Base-by-base conservation (phyloP, 2,888 invertebrate species). In the Octodonta nipae region DNA sequence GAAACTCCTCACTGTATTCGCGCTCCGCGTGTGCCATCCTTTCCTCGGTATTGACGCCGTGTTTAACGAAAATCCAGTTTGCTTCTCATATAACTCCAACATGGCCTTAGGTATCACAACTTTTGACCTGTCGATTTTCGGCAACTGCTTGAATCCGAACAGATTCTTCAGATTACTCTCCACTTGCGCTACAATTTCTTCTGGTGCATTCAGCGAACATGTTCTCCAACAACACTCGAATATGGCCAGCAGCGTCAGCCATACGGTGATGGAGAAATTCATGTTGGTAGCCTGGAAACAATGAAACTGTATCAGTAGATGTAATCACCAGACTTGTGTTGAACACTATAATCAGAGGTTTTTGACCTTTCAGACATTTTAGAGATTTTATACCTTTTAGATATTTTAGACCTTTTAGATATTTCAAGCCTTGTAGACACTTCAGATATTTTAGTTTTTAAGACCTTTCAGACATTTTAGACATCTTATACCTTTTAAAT, bases 1-100 rank as follows among this genome's bases (percentile, higher is more conserved):
- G 67, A 80, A 87, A 61, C 83, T 82, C 56, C 87, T 70, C 42
- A 85, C 80, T 34, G 86, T 87, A 63, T 88, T 87, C 46, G 87
- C 84, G 46, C 77, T 75, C 52, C 78, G 73, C 42, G 80, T 75
- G 53, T 73, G 66, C 47, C 75, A 63, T 42, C 78, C 79, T 37
- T 72, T 73, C 49, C 71, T 77, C 57, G 74, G 73, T 47, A 80
- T 68, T 50, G 71, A 67, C 29, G 73, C 67, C 40, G 74, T 74
- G 50, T 74, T 74, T 45, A 70, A 70, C 50, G 66, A 73, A 53
- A 65, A 68, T 49, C 70, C 73, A 61, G 68, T 72, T 46, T 79
- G 77, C 48, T 67, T 66, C 40, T 69, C 64, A 66, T 89, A 89
- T 41, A 91, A 67, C 55, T 82, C 70, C 59, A 78, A 71, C 73